Base-by-base conservation (phyloP, 1,140 invertebrate genomes). In the Heterodera schachtii region DNA sequence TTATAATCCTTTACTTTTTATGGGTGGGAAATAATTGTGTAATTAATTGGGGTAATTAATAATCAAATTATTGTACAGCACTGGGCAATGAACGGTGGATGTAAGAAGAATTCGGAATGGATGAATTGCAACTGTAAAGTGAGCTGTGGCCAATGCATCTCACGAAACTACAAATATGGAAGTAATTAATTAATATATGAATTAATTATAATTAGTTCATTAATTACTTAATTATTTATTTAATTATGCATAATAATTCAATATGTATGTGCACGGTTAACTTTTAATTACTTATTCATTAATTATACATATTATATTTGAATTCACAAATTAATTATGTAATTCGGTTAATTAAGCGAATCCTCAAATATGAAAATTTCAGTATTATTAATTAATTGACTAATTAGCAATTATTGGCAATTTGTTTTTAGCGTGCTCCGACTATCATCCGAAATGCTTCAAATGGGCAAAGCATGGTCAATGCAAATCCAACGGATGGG, bases 61-160 rank as follows among this genome's bases (percentile, higher is more conserved):
- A 49, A 60, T 75, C 44, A 8, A 16, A 2, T 60, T 21, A 47
- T 9, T 71, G 84, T 73, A 44, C 78, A 82, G 78, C 41, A 81
- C 13, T 86, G 85, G 85, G 84, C 81, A 3, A 21, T 86, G 16
- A 19, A 70, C 4, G 85, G 85, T 2, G 71, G 84, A 64, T 86
- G 85, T 71, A 44, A 43, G 11, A 60, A 71, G 47, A 86, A 86
- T 78, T 75, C 83, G 21, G 78, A 69, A n/a, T 85, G 84, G 86
- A 86, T 86, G 85, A 66, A 75, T 9, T 86, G 85, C 75, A 86
- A 86, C 71, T 86, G 85, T 44, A 49, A 82, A 43, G 86, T 86
- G 5, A 73, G 66, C 43, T 86, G 85, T 79, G 85, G 85, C 19
- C 31, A 49, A 6, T 86, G 85, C 80, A 75, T 88, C 49, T 84